Base-by-base conservation (phyloP, 2,888 invertebrate genomes). In the Cheilosia scutellata region DNA sequence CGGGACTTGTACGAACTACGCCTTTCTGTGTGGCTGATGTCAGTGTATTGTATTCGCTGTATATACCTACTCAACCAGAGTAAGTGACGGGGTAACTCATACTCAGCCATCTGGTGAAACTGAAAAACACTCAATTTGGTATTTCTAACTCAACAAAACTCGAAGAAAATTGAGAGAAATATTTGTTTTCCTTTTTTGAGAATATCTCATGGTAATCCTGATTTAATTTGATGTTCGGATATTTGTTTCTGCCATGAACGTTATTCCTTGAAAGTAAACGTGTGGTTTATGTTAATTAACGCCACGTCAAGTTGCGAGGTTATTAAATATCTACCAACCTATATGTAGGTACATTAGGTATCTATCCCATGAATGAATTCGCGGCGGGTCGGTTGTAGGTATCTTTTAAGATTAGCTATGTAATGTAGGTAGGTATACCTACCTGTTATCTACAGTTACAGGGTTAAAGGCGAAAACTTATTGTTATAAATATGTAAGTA, bases 211-310 rank as follows among this genome's bases (percentile, higher is more conserved):
- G 65, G 58, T 49, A 58, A 76, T 76, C 57, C 66, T 58, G 58
- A 76, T 66, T 76, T 76, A 76, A 76, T 76, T 66, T 66, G 58
- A 66, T 76, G 66, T 66, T 76, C 75, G 66, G 75, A 65, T 76
- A 76, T 76, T 66, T 66, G 66, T 66, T 76, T 76, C 49, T 49
- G 76, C 49, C 66, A 47, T 51, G 66, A 76, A 76, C 37, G 66
- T 66, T 76, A 58, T 76, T 60, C 57, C 58, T 47, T 47, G 58
- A 42, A 58, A 58, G 76, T 58, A 58, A 76, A 76, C 76, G 66
- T 76, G 66, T 76, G 76, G 66, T 42, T 76, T 76, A 76, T 58
- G 66, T 76, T 76, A 76, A 76, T 76, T 76, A 76, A 58, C 37
- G 49, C 58, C 76, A 65, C 47, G 58, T 66, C 66, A 58, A 66